Base-by-base conservation (phyloP, 2,888 invertebrate genomes). In the Xestoiulus laeticollis region DNA sequence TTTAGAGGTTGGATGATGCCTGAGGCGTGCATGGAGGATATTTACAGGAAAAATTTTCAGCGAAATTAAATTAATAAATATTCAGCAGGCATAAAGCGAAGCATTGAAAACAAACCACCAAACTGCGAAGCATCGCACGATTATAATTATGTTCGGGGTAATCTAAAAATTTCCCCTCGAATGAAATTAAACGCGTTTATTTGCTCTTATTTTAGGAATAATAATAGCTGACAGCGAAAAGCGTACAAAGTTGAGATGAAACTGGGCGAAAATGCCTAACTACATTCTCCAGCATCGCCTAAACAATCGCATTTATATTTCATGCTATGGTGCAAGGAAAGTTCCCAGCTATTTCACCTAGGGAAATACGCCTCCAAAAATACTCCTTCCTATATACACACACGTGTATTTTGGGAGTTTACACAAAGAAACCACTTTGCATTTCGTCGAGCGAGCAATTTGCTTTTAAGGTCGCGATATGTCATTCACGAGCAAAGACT, bases 241-340 rank as follows among this genome's bases (percentile, higher is more conserved):
- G 22, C 68, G n/a, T 26, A 10, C 10, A 26, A 68, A 26, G 26
- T 26, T n/a, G 10, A 12, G 68, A 68, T 22, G 26, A 68, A 68
- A 26, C 26, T 68, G 26, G 26, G n/a, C 44, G 1, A 44, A 44
- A 44, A n/a, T n/a, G 8, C 26, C 26, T 68, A n/a, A 53, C 22
- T 26, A 12, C 68, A 5, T 4, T n/a, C 26, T 19, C 22, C 68
- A 26, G 68, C 68, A 5, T 12, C n/a, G 53, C 68, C 26, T 8
- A 68, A 26, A 68, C 68, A 68, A 68, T 68, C 26, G 68, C 68
- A 68, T 68, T 68, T 68, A 68, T 68, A 68, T 68, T 68, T 68
- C 68, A 68, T 68, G 26, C 22, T 12, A 26, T 26, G 6, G 26
- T 68, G 68, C 12, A 68, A 68, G 26, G 22, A 68, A 59, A 10